Evolutionary conservation across 2,888 invertebrate genomes (phyloP).

Genomic region (Parnassius orleans): DNA sequence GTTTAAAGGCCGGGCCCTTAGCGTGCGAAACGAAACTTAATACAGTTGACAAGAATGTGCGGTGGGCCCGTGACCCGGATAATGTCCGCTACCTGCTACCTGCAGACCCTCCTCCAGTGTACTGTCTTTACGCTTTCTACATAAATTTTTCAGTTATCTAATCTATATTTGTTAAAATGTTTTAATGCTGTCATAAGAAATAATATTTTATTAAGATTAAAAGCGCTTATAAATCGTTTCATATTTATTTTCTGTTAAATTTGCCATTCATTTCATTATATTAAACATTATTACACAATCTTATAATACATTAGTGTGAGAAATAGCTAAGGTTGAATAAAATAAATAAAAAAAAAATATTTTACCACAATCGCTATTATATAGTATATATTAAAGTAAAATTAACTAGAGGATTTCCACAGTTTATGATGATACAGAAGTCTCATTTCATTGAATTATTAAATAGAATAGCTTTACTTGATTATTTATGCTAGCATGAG

Average conservation of each 20-base stretch:
- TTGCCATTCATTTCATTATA: too few relatives aligned
- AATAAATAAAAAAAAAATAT: too few relatives aligned
- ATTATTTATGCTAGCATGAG: constrained; percentile 27
- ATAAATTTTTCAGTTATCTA: too few relatives aligned
- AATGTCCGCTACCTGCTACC: constrained; percentile 25
- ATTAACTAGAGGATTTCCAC: constrained; percentile 11
- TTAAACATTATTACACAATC: too few relatives aligned
- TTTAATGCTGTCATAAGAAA: too few relatives aligned
- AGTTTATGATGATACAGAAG: constrained; percentile 19
- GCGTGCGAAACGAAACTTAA: constrained; percentile 57
- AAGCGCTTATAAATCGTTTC: too few relatives aligned
- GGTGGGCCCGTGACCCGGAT: constrained; percentile 36
- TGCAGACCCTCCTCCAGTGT: not conserved
- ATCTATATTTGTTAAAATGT: too few relatives aligned
- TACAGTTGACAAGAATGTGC: constrained; percentile 55
- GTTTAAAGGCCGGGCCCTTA: constrained; percentile 35
- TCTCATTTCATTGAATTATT: constrained; percentile 27
- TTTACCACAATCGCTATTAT: constrained; percentile 5
- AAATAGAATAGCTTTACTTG: constrained; percentile 27
- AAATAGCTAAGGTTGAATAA: too few relatives aligned
- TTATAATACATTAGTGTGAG: too few relatives aligned
- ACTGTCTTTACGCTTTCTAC: too few relatives aligned
- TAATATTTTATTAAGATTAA: too few relatives aligned
- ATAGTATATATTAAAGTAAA: constrained; percentile 3
- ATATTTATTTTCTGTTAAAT: too few relatives aligned